Evolutionary conservation across 2,113 vertebrate genomes (phyloP), one percentile per base, ranked within the genome.

Genomic region (Planiliza haematocheilus): DNA sequence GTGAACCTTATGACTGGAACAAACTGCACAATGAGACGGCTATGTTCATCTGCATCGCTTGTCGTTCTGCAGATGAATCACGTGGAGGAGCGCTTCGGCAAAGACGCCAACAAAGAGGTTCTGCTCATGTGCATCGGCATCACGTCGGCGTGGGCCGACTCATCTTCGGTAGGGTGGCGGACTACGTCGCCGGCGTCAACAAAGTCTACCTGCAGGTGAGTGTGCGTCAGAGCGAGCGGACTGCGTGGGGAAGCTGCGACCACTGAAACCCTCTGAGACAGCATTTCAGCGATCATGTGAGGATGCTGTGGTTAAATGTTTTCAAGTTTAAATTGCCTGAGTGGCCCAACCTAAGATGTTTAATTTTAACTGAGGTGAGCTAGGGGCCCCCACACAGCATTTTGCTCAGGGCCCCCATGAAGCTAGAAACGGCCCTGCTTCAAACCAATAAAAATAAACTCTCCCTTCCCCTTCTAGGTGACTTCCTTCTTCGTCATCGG

Each of bases 131-230:
- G 97, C 74, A 94, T 99, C 7, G 97, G 97, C 46, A 88, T 99
- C 88, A 97, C 97, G 0, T 99, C 98, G 92, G 95, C 2, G 85
- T 97, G 13, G 98, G 98, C 2, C 95, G 98, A 4, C 84, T 99
- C 75, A 70, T 99, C 46, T 99, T 98, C 7, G 98, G 98, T 68
- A 92, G 93, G 70, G 93, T 95, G 43, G 97, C 96, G 0, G 98
- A 99, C 90, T 98, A 96, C 8, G 85, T 99, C 53, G 91, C 92
- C 0, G 97, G 97, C 8, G 94, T 94, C 77, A 96, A 97, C 88
- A 99, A 99, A 74, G 94, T 99, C 16, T 99, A 95, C 85, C 93
- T 99, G 61, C 97, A 99, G 96, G 98, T 99, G 92, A 43, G 74
- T 46, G 24, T 9, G 8, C 10, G 57, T 21, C 13, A n/a, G 8